A percentile compares a stretch with the other conserved stretches of the same genome.
phyloP scores from a whole-genome alignment of 2,797 vertebrate species.

The Apogon hyalosoma region DNA sequence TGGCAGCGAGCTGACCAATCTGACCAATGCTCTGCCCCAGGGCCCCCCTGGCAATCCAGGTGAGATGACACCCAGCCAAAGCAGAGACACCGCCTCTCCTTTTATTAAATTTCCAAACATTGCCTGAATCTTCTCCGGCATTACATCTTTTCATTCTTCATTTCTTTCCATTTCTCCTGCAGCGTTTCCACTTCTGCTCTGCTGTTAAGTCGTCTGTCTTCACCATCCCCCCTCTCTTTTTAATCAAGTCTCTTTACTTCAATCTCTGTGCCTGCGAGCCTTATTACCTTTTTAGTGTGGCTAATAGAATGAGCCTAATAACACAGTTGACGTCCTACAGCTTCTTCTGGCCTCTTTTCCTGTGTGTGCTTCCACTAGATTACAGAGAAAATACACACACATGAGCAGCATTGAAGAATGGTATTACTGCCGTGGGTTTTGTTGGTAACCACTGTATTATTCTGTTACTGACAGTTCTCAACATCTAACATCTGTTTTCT shows the following conservation, averaged over 20 bases:
- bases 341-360: constrained; percentile 25
- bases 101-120: constrained; percentile 68
- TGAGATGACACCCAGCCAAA: constrained; percentile 77
- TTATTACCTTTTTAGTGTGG: constrained; percentile 73
- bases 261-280: constrained; percentile 37
- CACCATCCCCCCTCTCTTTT: constrained; percentile 33
- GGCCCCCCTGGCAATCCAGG: constrained; percentile 97
- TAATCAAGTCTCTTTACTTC: constrained; percentile 51
- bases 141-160: background rate
- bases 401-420: too few species aligned
- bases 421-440: too few species aligned
- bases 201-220: constrained; percentile 1
- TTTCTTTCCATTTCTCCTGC: constrained; percentile 2
- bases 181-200: background rate
- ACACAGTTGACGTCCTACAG: constrained; percentile 55
- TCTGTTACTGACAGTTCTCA: too few species aligned
- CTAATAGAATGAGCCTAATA: constrained; percentile 74
- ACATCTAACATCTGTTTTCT: constrained; percentile 67
- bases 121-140: constrained; percentile 19
- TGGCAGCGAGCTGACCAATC: constrained; percentile 95
- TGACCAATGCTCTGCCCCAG: constrained; percentile 99
- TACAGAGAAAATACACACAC: constrained; percentile 20
- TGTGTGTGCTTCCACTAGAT: constrained; percentile 30
- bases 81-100: background rate
- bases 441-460: too few species aligned